Evolutionary conservation across 2,888 invertebrate species (phyloP), one percentile per base, ranked within the genome.

Genomic region (Limnephilus lunatus): DNA sequence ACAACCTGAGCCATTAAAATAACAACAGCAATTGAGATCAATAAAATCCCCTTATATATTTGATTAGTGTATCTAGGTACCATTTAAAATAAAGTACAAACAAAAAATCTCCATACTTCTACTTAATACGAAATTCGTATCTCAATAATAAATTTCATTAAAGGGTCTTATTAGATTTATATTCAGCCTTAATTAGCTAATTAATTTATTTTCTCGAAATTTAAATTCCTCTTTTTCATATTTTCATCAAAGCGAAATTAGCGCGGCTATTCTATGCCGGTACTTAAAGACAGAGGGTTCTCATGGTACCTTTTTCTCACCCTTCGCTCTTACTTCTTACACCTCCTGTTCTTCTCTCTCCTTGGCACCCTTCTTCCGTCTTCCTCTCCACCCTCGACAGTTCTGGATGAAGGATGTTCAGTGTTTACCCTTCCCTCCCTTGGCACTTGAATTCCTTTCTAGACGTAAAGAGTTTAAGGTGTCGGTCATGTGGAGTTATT

Each of bases 241-340:
- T 68, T 68, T 68, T 68, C 68, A 68, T 68, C 68, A 68, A 68
- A 68, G 68, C 25, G 25, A 68, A 68, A 68, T 68, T 68, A 68
- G 68, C 68, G 68, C 25, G 68, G n/a, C 68, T 68, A 68, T 68
- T 68, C 68, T 68, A 35, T 25, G 35, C 15, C 83, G 32, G 39
- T 87, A n/a, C 87, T 87, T 30, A 25, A 44, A 15, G 82, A 86
- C 39, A 19, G 44, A 81, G 91, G 88, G 91, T 91, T 89, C 87
- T 91, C 89, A 82, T 25, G n/a, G 91, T 88, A 25, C 90, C 82
- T 91, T 90, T 90, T 92, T 93, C 86, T 81, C 83, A 83, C 91
- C 92, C 85, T 86, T 81, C 80, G 53, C 7, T 25, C n/a, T 25
- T 9, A 68, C 90, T 90, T 92, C 93, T 90, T 82, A 87, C 90